Percentiles rank a stretch among this genome's conserved stretches.
Conservation (phyloP, 2,797 vertebrate species). For the Mus spretus region DNA sequence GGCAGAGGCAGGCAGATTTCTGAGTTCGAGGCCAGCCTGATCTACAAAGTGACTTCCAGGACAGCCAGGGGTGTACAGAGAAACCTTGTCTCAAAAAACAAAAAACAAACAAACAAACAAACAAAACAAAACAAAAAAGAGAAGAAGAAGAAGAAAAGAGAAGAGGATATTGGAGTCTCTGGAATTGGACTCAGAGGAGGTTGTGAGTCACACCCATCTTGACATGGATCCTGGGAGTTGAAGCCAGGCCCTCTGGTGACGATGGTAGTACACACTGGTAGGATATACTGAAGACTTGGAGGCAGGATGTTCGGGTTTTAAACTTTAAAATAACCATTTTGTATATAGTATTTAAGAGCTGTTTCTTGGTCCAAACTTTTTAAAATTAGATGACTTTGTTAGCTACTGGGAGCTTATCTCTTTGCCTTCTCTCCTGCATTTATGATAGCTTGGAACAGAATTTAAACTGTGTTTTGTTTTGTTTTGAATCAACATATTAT, state of each 20-base stretch:
- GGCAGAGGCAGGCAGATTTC: too few species aligned
- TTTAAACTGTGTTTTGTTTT: background rate
- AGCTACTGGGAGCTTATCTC: conserved; percentile 5
- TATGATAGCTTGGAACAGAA: background rate
- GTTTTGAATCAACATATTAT: background rate
- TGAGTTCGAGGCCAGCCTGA: too few species aligned
- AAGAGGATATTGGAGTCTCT: background rate
- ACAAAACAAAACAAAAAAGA: too few species aligned
- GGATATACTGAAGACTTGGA: background rate
- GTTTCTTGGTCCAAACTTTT: conserved; percentile 12
- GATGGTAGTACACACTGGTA: background rate
- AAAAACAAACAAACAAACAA: too few species aligned
- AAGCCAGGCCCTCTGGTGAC: background rate
- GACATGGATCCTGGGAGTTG: background rate
- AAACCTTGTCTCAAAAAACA: too few species aligned
- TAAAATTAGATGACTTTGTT: background rate
- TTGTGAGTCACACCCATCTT: background rate
- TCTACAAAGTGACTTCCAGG: too few species aligned
- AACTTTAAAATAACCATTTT: background rate
- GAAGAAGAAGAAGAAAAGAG: background rate
- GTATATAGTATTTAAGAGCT: conserved; percentile 55
- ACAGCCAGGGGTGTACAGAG: too few species aligned
- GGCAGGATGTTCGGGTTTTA: background rate
- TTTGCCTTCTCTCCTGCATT: conserved; percentile 41
- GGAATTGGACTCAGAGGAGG: background rate